Evolutionary conservation across 2,113 vertebrate species (phyloP).

Genomic region (Lophura nycthemera): DNA sequence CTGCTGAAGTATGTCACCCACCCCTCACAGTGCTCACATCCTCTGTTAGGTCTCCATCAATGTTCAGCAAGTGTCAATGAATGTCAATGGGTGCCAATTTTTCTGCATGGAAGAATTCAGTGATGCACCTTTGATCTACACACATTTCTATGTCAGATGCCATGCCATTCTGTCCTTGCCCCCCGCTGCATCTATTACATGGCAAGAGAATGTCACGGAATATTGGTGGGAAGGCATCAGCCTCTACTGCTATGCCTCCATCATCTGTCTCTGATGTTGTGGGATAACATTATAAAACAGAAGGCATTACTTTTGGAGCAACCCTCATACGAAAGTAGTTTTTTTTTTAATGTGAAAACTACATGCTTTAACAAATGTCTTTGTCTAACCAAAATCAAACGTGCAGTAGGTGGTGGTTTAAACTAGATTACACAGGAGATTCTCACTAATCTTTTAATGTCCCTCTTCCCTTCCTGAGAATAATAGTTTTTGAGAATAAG

Average conservation of each 20-base stretch:
- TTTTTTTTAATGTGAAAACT: not conserved
- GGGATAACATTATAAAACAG: not conserved
- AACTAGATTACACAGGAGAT: constrained; percentile 68
- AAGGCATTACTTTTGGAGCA: not conserved
- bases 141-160: too few relatives aligned
- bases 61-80: not conserved
- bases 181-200: too few relatives aligned
- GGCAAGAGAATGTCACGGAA: too few relatives aligned
- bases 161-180: too few relatives aligned
- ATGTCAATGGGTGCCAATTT: not conserved
- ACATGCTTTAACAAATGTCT: constrained; percentile 1
- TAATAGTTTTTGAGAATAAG: constrained; percentile 57
- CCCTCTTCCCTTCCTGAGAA: constrained; percentile 51
- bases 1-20: too few relatives aligned
- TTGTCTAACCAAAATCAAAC: constrained; percentile 42
- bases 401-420: constrained; percentile 62
- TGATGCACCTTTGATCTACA: too few relatives aligned
- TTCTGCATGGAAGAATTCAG: not conserved
- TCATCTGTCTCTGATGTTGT: not conserved
- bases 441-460: constrained; percentile 69
- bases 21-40: not conserved
- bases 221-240: too few relatives aligned
- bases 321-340: not conserved
- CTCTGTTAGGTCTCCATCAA: not conserved
- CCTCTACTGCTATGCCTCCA: not conserved